Percentiles rank a stretch among this genome's conserved stretches.
Conservation (phyloP, 2,113 vertebrate species). For the Fulica atra region DNA sequence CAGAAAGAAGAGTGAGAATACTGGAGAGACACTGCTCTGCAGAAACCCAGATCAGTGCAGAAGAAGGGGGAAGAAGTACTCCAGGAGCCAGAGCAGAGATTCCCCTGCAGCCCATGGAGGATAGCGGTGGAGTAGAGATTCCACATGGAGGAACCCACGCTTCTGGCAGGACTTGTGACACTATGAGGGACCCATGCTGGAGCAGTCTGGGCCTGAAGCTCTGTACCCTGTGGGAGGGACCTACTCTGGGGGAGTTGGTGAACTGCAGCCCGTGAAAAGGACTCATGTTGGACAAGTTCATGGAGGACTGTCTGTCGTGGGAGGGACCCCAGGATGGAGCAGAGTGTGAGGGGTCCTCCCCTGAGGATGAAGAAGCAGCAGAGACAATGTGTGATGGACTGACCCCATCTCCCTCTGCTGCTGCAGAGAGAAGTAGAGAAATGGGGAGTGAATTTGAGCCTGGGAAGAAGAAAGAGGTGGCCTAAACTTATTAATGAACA, state of each 20-base stretch:
- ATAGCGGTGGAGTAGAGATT: background rate
- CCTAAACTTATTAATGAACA: background rate
- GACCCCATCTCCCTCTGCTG: accelerated
- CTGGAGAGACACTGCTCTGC: background rate
- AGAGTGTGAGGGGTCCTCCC: background rate
- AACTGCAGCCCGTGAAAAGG: too few relatives aligned
- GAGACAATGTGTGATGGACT: background rate
- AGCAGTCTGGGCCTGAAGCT: background rate
- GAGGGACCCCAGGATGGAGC: background rate
- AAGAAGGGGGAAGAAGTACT: background rate
- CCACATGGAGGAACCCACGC: accelerated
- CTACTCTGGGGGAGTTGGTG: background rate
- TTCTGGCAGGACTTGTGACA: too few relatives aligned
- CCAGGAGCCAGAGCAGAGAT: accelerated
- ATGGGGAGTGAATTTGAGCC: background rate
- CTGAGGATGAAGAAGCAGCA: background rate
- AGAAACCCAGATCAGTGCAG: background rate
- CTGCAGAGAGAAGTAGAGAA: background rate
- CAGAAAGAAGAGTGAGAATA: background rate
- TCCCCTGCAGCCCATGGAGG: accelerated
- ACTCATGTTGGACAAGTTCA: too few relatives aligned
- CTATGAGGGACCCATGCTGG: accelerated
- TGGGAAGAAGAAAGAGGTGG: background rate
- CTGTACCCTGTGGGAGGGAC: background rate
- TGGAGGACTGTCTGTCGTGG: too few relatives aligned